Percentiles rank a stretch among this genome's conserved stretches.
These are phyloP conservation scores for Dasypogon diadema DNA, from an alignment of 2,888 invertebrate genomes.

Conservation along the genomic window DNA sequence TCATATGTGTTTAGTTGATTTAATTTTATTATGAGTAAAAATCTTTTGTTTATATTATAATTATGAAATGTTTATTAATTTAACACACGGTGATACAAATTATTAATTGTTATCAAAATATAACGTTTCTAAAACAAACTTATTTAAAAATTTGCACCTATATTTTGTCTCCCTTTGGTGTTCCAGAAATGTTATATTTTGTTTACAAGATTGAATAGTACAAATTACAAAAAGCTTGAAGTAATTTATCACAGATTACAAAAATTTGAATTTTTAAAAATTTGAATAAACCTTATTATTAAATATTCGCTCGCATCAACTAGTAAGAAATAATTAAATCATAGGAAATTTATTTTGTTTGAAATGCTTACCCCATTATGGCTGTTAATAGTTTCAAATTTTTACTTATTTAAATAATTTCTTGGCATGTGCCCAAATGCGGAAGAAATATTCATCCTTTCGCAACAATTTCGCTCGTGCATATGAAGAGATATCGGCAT, in stretches of 20 bases:
- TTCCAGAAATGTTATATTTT: slow-evolving; percentile 33
- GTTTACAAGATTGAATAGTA: slow-evolving; percentile 41
- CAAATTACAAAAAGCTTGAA: slow-evolving; percentile 45
- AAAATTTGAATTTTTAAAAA: slow-evolving; percentile 49
- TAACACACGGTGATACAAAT: slow-evolving; percentile 42
- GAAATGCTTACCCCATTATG: slow-evolving; percentile 14
- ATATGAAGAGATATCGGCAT: slow-evolving; percentile 91
- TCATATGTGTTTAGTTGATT: too few relatives aligned
- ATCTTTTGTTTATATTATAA: too few relatives aligned
- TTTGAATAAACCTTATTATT: slow-evolving; percentile 25
- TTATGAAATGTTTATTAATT: slow-evolving; percentile 12
- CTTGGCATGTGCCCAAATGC: slow-evolving; percentile 89
- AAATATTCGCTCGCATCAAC: slow-evolving; percentile 53
- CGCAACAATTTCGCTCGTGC: slow-evolving; percentile 86
- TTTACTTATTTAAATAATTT: slow-evolving; percentile 76
- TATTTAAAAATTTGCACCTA: slow-evolving; percentile 51
- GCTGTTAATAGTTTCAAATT: background rate
- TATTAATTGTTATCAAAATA: slow-evolving; percentile 20
- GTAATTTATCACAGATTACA: slow-evolving; percentile 56
- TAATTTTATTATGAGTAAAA: too few relatives aligned
- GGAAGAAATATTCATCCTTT: slow-evolving; percentile 95
- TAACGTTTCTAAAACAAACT: slow-evolving; percentile 22
- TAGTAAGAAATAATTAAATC: slow-evolving; percentile 10
- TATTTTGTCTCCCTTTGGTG: slow-evolving; percentile 54
- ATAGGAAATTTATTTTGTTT: background rate